Evolutionary conservation across 2,888 invertebrate species (phyloP).

Genomic region (Macrophya annulata): DNA sequence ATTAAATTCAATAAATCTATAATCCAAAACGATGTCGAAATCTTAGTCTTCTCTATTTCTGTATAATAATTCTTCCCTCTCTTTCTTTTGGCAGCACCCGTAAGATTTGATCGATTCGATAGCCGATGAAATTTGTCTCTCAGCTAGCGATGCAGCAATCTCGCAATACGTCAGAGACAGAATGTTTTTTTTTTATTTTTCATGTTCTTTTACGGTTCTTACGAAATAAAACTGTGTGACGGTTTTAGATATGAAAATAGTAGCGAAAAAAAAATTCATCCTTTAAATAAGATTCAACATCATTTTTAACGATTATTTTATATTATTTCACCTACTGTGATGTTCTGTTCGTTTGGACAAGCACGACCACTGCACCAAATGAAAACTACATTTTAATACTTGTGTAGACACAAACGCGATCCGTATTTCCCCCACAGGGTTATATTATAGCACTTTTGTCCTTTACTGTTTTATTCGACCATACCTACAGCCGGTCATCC

Average conservation of each 20-base stretch:
- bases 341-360: slow-evolving; percentile 5
- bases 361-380: background rate
- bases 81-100: slow-evolving; percentile 8
- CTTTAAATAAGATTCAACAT: background rate
- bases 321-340: background rate
- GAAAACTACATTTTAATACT: slow-evolving; percentile 46
- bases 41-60: background rate
- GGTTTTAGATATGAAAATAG: background rate
- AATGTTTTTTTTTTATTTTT: background rate
- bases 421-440: background rate
- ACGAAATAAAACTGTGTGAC: background rate
- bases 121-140: slow-evolving; percentile 42
- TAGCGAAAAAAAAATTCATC: slow-evolving; percentile 31
- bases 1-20: background rate
- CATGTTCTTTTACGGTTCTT: background rate
- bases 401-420: slow-evolving; percentile 25
- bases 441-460: background rate
- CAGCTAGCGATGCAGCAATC: slow-evolving; percentile 26
- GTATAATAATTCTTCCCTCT: background rate
- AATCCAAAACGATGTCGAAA: background rate
- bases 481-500: background rate
- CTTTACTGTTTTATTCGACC: slow-evolving; percentile 25
- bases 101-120: slow-evolving; percentile 44
- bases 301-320: slow-evolving; percentile 8
- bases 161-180: slow-evolving; percentile 20